Base-by-base conservation (phyloP, 2,113 vertebrate species). In the Seriola aureovittata region DNA sequence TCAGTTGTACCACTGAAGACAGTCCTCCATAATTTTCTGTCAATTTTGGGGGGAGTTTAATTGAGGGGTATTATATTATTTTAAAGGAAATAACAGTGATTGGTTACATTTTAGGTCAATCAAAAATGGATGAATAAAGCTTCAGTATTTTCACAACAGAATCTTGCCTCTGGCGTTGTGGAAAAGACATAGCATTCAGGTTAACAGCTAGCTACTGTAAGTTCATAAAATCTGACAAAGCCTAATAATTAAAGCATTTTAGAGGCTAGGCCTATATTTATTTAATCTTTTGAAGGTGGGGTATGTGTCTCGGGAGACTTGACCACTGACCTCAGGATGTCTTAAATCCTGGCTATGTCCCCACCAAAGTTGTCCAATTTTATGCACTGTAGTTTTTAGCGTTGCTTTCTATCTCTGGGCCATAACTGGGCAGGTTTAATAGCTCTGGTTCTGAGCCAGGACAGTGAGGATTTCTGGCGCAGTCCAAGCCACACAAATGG, bases 371-470 rank as follows among this genome's bases (percentile, higher is more conserved):
- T 60, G 34, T 54, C 8, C 2, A 46, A n/a, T 17, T 21, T 52
- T 29, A 29, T 60, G 58, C 34, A 34, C 17, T 60, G 17, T 12
- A n/a, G 23, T 23, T 8, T 29, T 66, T 12, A 8, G 44, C 12
- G 19, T 42, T 32, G 67, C 66, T 66, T 85, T 82, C 38, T 85
- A 75, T 88, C 59, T 34, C 52, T 76, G 70, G 58, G 52, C 70
- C 80, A 67, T 85, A 86, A 81, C 88, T 59, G 73, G 82, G 44
- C 38, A 64, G 81, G 66, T 89, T 84, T 87, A 81, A 69, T 68
- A 54, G 70, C 81, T 42, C 44, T 87, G 71, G 75, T 65, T 75
- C 11, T 73, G 58, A 81, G 52, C 55, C 67, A 60, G 38, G 40
- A 71, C 10, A 25, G 68, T 58, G 64, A 73, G 40, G 50, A 21